Conservation (phyloP, 2,888 invertebrate genomes). For the Ariolimax columbianus region DNA sequence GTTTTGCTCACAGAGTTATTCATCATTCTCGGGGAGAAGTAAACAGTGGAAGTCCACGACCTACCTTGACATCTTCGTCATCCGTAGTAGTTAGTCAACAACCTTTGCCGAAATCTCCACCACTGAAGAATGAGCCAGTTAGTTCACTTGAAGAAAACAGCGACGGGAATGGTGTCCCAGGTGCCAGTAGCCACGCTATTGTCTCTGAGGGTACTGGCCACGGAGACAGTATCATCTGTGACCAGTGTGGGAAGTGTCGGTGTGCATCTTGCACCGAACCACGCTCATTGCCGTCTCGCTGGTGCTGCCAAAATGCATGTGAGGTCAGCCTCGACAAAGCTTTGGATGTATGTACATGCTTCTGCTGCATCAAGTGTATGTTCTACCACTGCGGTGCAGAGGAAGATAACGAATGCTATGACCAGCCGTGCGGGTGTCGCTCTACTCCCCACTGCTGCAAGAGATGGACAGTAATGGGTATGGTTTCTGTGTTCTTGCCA, state of each 20-base stretch:
- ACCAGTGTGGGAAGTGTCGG: conserved; percentile 91
- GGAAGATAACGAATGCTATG: conserved; percentile 81
- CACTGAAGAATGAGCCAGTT: conserved; percentile 68
- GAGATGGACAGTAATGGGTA: conserved; percentile 91
- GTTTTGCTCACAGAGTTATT: conserved; percentile 46
- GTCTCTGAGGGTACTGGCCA: neutral
- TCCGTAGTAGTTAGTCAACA: conserved; percentile 54
- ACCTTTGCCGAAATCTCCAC: conserved; percentile 60
- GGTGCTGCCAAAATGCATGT: conserved; percentile 93
- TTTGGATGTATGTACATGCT: conserved; percentile 93
- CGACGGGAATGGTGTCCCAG: conserved; percentile 34
- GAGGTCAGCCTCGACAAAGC: conserved; percentile 92
- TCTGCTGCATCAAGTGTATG: conserved; percentile 92
- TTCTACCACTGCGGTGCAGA: conserved; percentile 91
- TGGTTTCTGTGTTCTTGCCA: conserved; percentile 88
- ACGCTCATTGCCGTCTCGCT: conserved; percentile 90
- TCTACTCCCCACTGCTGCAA: conserved; percentile 85
- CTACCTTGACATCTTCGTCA: conserved; percentile 11
- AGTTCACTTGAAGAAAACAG: conserved; percentile 55
- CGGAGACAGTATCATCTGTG: conserved; percentile 86
- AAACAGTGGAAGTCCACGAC: conserved; percentile 1
- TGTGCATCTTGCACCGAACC: conserved; percentile 92
- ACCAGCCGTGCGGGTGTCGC: conserved; percentile 82
- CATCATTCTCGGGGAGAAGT: conserved; percentile 36
- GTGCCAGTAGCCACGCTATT: conserved; percentile 44